Base-by-base conservation (phyloP, 1,140 invertebrate species). In the Pseudomyrmex gracilis region DNA sequence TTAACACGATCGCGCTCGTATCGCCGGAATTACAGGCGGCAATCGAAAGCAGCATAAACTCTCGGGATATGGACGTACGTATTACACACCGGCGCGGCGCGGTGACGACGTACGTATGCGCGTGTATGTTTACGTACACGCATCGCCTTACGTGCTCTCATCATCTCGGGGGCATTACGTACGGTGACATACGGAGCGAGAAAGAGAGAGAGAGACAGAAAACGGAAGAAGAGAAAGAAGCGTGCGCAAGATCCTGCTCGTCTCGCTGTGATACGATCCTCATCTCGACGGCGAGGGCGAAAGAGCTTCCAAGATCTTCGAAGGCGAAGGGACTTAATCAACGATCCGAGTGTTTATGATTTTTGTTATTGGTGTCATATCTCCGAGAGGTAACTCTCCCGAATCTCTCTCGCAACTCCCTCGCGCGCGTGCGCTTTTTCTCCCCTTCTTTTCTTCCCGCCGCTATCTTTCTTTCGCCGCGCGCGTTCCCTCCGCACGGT, bases 331-430 rank as follows among this genome's bases (percentile, higher is more conserved):
- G 90, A 93, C 91, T 93, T 93, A 93, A 93, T 93, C 93, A 93
- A 93, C 91, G 89, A 90, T 91, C 90, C 93, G 92, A 92, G 92
- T 93, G 92, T 93, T 93, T 93, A 93, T 93, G 93, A 93, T 93
- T 93, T 93, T 93, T 93, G 90, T 93, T 93, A 93, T 93, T 92
- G 92, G 89, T 84, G 86, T 92, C 91, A 84, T 93, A 93, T 92
- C 91, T 90, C 87, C 71, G 49, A 82, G 49, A 82, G 77, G 77
- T 53, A 70, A 61, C 73, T 82, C 86, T 89, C 66, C 84, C 74
- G 77, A 80, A 87, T 88, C 78, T 82, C 83, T 70, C 86, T 71
- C 82, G 55, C 76, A 0, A 45, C 34, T 12, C 7, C 73, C n/a
- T 57, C 24, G 8, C 55, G 45, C 9, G 12, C 24, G 17, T 77